Evolutionary conservation across 2,113 vertebrate species (phyloP).

Genomic region (Jacana jacana): DNA sequence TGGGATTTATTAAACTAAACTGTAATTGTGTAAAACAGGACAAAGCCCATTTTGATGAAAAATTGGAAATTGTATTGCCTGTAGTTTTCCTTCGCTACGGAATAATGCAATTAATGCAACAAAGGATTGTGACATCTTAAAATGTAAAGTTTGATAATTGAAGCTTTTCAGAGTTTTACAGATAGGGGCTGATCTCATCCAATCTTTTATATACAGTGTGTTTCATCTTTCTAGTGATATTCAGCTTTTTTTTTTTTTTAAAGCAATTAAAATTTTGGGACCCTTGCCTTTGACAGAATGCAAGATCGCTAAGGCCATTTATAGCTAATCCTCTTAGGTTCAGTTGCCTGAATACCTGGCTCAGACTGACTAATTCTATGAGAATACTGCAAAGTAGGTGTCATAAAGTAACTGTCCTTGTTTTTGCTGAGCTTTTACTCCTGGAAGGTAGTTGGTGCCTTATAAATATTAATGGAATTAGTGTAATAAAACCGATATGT

Average conservation of each 20-base stretch:
- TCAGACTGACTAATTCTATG: background rate
- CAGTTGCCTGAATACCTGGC: background rate
- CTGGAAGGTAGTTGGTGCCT: background rate
- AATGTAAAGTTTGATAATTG: background rate
- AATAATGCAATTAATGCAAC: background rate
- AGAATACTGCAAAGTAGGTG: background rate
- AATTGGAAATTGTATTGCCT: background rate
- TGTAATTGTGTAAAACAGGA: background rate
- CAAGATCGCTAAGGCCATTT: background rate
- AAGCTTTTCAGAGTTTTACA: slow-evolving; percentile 34
- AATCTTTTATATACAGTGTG: background rate
- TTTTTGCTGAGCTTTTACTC: background rate
- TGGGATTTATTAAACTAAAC: background rate
- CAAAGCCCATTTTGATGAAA: background rate
- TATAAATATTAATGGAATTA: slow-evolving; percentile 36
- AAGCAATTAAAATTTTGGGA: background rate
- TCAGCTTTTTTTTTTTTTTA: background rate
- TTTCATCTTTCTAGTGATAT: background rate
- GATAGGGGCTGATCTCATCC: background rate
- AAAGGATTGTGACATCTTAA: slow-evolving; percentile 8
- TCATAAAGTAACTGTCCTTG: background rate
- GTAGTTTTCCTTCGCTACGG: background rate
- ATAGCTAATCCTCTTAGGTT: background rate
- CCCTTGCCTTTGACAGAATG: background rate
- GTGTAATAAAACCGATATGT: background rate